Evolutionary conservation across 2,113 vertebrate species (phyloP), one percentile per base, ranked within the genome.

Genomic region (Ameiurus melas): DNA sequence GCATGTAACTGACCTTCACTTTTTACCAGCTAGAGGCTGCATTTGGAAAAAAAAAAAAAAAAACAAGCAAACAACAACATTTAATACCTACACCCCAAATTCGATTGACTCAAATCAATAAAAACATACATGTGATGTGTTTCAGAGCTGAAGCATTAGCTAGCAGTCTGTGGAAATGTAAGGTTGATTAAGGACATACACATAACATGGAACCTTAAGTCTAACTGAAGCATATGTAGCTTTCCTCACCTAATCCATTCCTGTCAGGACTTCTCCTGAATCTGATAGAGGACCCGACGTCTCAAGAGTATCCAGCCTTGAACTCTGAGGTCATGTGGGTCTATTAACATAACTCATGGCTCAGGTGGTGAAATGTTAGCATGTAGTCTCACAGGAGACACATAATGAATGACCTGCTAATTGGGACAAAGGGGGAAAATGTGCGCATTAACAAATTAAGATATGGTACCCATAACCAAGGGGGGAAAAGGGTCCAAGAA

Each of bases 141-240:
- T 89, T 51, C 70, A 64, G 83, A 47, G 58, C 62, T 83, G 53
- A 80, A 51, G 55, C 36, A 16, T 62, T 53, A 36, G 64, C 83
- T 64, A 60, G 71, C 57, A 4, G 51, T 84, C 66, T 80, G 77
- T 62, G 78, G 30, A 81, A 86, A 77, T 77, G 60, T 47, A 84
- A 85, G 87, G 86, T 86, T 90, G n/a, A 90, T 90, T 89, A 91
- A 84, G 83, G 71, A 88, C 68, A 85, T 84, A 86, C 85, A 90
- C 84, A 86, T 77, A 71, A 62, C 30, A 53, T 85, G 86, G 80
- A 91, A 89, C 87, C 86, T 85, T 58, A 33, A 87, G 60, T 79
- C 64, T 80, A 66, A n/a, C 84, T 80, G 81, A 51, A 60, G 64
- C 66, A 12, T 84, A 57, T 68, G 88, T 68, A 81, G 78, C 77